These are phyloP conservation scores for Myotis yumanensis DNA, from an alignment of 2,113 vertebrate species.

Conservation along the genomic window DNA sequence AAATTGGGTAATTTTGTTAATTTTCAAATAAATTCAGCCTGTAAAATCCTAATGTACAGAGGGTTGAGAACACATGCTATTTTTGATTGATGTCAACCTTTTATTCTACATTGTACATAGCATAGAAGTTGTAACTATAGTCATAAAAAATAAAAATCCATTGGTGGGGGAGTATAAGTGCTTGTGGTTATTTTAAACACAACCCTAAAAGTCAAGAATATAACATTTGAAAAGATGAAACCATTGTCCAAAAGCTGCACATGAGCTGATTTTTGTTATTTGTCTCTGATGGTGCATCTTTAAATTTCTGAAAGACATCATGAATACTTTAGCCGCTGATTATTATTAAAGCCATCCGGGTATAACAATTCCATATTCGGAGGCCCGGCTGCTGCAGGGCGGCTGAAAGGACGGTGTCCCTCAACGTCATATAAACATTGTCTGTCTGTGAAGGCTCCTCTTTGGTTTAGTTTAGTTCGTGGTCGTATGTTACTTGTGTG, in stretches of 20 bases:
- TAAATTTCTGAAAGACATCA: not conserved
- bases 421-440: not conserved
- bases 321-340: not conserved
- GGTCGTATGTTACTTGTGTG: not conserved
- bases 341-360: not conserved
- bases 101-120: slow-evolving; percentile 8
- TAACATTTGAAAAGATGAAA: slow-evolving; percentile 16
- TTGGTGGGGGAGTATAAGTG: not conserved
- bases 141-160: not conserved
- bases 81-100: not conserved
- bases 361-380: not conserved
- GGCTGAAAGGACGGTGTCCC: not conserved
- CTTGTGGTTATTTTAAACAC: not conserved
- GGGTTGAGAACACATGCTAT: not conserved
- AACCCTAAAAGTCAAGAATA: not conserved
- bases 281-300: not conserved
- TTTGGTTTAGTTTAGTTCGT: not conserved
- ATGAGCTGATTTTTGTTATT: not conserved
- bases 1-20: not conserved
- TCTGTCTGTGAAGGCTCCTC: not conserved
- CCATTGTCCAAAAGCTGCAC: not conserved
- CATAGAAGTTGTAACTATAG: not conserved
- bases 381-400: not conserved
- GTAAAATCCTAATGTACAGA: not conserved
- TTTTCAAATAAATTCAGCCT: not conserved